Base-by-base conservation (phyloP, 2,888 invertebrate genomes). In the Cephalotes varians region DNA sequence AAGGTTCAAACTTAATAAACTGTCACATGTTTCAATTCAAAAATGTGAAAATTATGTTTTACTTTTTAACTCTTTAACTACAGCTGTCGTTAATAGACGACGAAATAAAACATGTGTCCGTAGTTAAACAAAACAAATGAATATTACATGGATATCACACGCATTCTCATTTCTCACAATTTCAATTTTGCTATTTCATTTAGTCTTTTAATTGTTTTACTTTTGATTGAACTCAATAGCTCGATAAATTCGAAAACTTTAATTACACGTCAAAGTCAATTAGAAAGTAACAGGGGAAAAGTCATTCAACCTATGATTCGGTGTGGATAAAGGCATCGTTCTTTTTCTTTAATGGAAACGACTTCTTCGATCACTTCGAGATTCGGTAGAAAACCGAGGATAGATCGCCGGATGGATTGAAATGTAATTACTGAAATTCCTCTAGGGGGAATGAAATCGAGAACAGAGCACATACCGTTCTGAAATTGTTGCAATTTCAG, bases 401-500 rank as follows among this genome's bases (percentile, higher is more conserved):
- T 3, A 18, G 21, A 54, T 34, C 37, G 56, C 18, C 49, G 25
- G n/a, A n/a, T 47, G 12, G 49, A 69, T 77, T 79, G 47, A 82
- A 79, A 69, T 37, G 49, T 51, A 79, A 79, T 82, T 82, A 62
- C 69, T 37, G 62, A 74, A 47, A 79, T 79, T 79, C 67, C 40
- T 69, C 37, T 44, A 67, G 21, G 15, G 34, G 37, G n/a, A 60
- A 49, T 54, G 44, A 65, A 76, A 76, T 40, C 28, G n/a, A 51
- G 37, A 77, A 69, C 18, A 49, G 40, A 69, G 4, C 51, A 40
- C 28, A 51, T 51, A 67, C 40, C 21, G 10, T 47, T 54, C 49
- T 76, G 28, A 77, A 81, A 81, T 81, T 31, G 40, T 31, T 56
- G 54, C 54, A 54, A 77, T 77, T 77, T 77, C 40, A 40, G 28